A percentile compares a stretch with the other conserved stretches of the same genome.
Evolutionary conservation across 2,888 invertebrate species (phyloP).

Genomic region (Melinopterus prodromus): DNA sequence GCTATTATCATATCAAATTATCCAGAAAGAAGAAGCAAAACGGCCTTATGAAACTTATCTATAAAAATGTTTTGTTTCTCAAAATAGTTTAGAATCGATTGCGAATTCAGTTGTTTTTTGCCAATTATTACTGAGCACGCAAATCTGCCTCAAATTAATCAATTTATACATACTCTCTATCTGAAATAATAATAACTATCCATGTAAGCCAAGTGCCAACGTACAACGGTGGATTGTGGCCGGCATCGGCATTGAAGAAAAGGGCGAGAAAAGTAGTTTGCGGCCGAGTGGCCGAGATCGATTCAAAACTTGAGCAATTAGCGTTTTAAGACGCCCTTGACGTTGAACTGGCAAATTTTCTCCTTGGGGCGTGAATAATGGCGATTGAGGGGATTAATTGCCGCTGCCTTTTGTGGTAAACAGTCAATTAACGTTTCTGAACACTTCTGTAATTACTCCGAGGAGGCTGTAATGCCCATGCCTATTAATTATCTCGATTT

Average conservation of each 20-base stretch:
- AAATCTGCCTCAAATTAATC: no score
- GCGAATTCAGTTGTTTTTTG: no score
- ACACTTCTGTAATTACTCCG: background rate
- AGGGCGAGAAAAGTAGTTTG: background rate
- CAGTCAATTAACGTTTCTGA: background rate
- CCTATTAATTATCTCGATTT: background rate
- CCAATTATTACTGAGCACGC: no score
- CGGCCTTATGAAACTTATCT: no score
- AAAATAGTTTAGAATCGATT: no score
- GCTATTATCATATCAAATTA: no score
- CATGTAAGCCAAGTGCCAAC: no score
- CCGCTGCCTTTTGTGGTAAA: background rate
- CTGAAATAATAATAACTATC: no score
- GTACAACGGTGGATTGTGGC: background rate
- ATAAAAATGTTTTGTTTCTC: no score
- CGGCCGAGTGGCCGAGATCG: background rate
- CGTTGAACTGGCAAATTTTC: constrained; percentile 4
- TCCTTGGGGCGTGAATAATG: constrained; percentile 4
- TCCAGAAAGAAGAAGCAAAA: no score
- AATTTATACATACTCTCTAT: no score
- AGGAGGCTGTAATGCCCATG: background rate
- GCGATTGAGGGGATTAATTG: background rate
- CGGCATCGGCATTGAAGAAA: background rate
- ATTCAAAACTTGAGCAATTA: background rate
- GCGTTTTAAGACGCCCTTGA: background rate